phyloP scores from a whole-genome alignment of 1,140 invertebrate species.

The Mylabris phalerata region DNA sequence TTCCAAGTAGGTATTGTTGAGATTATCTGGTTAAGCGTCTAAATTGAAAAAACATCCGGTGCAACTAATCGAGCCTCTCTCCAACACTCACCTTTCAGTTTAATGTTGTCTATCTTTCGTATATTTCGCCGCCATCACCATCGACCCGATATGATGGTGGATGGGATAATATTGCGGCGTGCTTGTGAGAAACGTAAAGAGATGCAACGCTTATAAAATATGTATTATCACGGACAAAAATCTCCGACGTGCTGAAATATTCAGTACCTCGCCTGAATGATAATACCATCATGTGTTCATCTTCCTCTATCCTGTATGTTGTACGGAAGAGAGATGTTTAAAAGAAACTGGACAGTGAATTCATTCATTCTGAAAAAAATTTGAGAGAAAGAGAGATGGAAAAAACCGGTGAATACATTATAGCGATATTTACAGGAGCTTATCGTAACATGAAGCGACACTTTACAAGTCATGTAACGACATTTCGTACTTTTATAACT shows the following conservation, averaged over 20 bases:
- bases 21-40: no score
- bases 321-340: neutral
- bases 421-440: constrained; percentile 11
- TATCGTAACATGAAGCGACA: constrained; percentile 14
- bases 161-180: constrained; percentile 16
- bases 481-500: constrained; percentile 11
- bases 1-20: no score
- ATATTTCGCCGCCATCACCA: constrained; percentile 1
- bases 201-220: constrained; percentile 39
- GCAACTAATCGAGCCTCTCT: constrained; percentile 9
- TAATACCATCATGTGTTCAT: constrained; percentile 8
- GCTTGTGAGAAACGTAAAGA: constrained; percentile 11
- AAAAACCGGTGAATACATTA: constrained; percentile 10
- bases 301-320: no score
- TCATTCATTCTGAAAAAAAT: constrained; percentile 6
- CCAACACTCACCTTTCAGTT: neutral
- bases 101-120: neutral
- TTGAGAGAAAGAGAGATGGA: no score
- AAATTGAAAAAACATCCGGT: constrained; percentile 16
- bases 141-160: neutral
- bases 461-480: constrained; percentile 12
- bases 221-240: constrained; percentile 40
- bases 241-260: constrained; percentile 39
- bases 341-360: constrained; percentile 10
- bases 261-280: constrained; percentile 26